Base-by-base conservation (phyloP, 2,113 vertebrate species). In the Hipposideros armiger region DNA sequence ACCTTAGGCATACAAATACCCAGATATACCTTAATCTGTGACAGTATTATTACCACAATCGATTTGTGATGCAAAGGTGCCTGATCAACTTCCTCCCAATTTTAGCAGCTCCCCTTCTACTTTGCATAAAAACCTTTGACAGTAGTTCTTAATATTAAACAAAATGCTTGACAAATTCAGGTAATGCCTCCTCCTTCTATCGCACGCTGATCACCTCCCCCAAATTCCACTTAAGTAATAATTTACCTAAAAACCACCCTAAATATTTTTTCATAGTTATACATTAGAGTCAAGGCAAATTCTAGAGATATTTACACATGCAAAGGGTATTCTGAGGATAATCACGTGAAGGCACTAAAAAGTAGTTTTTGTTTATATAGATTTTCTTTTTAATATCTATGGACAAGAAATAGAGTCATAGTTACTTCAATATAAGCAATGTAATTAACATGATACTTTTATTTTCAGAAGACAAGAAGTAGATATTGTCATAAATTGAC, bases 181-280 rank as follows among this genome's bases (percentile, higher is more conserved):
- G 24, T 45, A 74, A 47, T 24, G 6, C 0, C 17, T 45, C 5
- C 3, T 3, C 2, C 3, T 6, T 7, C 9, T 42, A 26, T 54
- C 82, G 15, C 28, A 64, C 11, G 6, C 11, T 93, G 7, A 87
- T 45, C 64, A 62, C 8, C 40, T 56, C 0, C 28, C 1, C 22
- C 66, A 62, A 85, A 85, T 81, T 91, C 8, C 40, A 17, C 20
- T 80, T 76, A 77, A 3, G 54, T 73, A 60, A 69, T 1, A 88
- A 36, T 52, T 26, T 73, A 2, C 2, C 20, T n/a, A n/a, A n/a
- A n/a, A 20, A 9, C 1, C 5, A 72, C 20, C 7, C 1, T 0
- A 83, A 83, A 54, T 72, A 52, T 14, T 50, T 28, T 74, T 90
- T 86, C 11, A 14, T 58, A 32, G 30, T n/a, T 83, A 9, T 69